Conservation (phyloP, 2,888 invertebrate genomes). For the Ochropleura plecta region DNA sequence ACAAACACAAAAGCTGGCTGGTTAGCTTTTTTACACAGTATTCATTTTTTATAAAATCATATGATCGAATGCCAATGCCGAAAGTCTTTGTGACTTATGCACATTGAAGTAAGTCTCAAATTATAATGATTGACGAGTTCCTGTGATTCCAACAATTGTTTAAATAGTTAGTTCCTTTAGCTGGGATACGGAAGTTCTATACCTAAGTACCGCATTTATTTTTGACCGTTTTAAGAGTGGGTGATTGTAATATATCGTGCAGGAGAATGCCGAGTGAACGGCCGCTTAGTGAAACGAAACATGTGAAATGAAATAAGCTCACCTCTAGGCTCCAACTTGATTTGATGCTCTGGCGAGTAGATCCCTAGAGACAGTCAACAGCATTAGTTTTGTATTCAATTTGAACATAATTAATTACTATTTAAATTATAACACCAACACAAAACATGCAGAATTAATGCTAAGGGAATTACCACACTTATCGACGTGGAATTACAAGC, state of each 20-base stretch:
- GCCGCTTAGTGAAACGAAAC: background rate
- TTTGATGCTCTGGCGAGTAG: slow-evolving; percentile 71
- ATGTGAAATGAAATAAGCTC: slow-evolving; percentile 46
- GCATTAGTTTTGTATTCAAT: slow-evolving; percentile 22
- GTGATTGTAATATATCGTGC: background rate
- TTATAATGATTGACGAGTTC: background rate
- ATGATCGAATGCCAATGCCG: background rate
- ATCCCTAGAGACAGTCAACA: slow-evolving; percentile 64
- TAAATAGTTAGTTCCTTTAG: background rate
- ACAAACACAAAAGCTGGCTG: slow-evolving; percentile 3
- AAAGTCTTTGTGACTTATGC: background rate
- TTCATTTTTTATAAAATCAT: background rate
- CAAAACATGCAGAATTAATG: slow-evolving; percentile 43
- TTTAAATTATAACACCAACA: slow-evolving; percentile 37
- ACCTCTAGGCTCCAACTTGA: slow-evolving; percentile 85
- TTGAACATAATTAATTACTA: background rate
- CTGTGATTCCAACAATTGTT: background rate
- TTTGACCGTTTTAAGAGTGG: background rate
- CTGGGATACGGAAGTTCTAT: background rate
- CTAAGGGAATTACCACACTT: background rate
- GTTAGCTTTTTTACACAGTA: background rate
- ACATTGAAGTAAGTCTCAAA: background rate
- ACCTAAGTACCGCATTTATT: background rate
- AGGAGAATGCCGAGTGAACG: background rate
- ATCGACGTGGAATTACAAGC: background rate